Conservation (phyloP, 2,797 vertebrate genomes). For the Gambusia yucatana region DNA sequence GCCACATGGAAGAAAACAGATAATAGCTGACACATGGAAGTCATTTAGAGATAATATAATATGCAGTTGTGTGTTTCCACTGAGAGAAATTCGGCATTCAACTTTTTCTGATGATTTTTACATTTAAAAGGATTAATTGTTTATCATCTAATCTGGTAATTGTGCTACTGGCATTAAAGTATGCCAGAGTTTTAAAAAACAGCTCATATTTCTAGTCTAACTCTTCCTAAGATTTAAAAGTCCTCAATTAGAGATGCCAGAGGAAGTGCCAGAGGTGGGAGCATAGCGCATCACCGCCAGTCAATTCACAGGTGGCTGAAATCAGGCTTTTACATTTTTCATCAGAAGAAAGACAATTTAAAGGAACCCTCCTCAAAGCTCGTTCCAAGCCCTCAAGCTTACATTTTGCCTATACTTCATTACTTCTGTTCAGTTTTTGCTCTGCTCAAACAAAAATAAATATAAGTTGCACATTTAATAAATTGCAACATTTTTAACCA, state of each 20-base stretch:
- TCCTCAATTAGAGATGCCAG: not conserved
- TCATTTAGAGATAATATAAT: constrained; percentile 65
- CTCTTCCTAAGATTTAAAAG: not conserved
- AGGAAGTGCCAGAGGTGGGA: not conserved
- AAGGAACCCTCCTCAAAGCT: not conserved
- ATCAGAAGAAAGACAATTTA: not conserved
- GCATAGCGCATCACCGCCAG: not conserved
- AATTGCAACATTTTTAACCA: not conserved
- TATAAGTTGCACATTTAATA: not conserved
- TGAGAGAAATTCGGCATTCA: constrained; percentile 1
- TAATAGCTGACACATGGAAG: constrained; percentile 63
- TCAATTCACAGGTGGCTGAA: not conserved
- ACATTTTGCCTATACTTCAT: not conserved
- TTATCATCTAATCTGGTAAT: not conserved
- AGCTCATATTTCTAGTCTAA: not conserved
- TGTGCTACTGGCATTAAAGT: not conserved
- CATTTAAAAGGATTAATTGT: not conserved
- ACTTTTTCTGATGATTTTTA: not conserved
- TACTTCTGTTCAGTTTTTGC: not conserved
- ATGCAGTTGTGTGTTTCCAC: constrained; percentile 21
- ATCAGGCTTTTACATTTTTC: not conserved
- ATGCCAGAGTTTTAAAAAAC: not conserved
- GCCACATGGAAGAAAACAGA: constrained; percentile 36
- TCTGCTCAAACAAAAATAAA: not conserved
- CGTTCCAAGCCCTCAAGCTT: not conserved